These are phyloP conservation scores for Cuculus canorus DNA, from an alignment of 2,797 vertebrate species.

Conservation along the genomic window DNA sequence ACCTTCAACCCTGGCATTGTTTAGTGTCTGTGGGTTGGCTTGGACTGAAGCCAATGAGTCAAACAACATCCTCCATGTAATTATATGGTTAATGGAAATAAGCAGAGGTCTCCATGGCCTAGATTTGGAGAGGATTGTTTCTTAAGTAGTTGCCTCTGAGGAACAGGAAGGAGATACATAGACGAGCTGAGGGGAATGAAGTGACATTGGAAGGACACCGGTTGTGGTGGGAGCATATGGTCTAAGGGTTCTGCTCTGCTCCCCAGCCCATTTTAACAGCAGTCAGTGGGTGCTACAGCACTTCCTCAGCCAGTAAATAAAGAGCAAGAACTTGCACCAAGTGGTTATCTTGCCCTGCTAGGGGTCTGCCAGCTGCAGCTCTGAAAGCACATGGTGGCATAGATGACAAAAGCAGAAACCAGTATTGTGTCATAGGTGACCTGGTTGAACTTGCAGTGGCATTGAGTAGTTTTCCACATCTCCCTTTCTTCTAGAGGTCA, in stretches of 20 bases:
- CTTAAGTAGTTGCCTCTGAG: not conserved
- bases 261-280: not conserved
- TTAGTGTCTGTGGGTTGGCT: not conserved
- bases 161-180: not conserved
- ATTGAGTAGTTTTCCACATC: not conserved
- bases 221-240: not conserved
- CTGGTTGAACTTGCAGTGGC: not conserved
- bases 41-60: constrained; percentile 3
- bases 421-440: not conserved
- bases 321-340: not conserved
- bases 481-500: not conserved
- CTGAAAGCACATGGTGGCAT: not conserved
- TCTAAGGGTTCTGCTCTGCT: not conserved
- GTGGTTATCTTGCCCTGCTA: not conserved
- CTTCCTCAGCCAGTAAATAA: not conserved
- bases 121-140: not conserved
- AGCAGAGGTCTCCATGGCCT: not conserved
- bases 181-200: not conserved
- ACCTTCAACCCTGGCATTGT: not conserved
- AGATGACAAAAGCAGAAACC: not conserved
- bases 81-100: constrained; percentile 14
- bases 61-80: not conserved
- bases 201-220: not conserved
- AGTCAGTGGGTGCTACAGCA: not conserved
- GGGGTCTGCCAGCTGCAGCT: not conserved